Evolutionary conservation across 2,888 invertebrate species (phyloP), one percentile per base, ranked within the genome.

Genomic region (Oxytorus armatus): DNA sequence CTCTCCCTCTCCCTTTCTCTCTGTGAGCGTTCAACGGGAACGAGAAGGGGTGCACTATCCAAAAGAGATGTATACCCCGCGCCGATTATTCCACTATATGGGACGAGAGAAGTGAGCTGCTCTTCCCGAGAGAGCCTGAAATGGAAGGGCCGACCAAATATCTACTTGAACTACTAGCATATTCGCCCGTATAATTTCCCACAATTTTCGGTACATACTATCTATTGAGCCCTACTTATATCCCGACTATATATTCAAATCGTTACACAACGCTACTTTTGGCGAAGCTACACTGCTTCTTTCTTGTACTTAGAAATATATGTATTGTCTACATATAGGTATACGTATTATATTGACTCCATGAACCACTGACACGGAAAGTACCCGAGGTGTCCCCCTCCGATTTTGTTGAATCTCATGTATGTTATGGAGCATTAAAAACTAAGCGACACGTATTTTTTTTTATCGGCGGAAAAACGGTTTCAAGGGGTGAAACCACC

Each of bases 81-180:
- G 72, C 49, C 76, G 79, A 79, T 79, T 75, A 80, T 82, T 77
- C 68, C 76, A 68, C 57, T 68, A 68, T 55, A 21, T 61, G 68
- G 59, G 33, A 74, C 61, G 44, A 49, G 77, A 36, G 49, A 68
- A 29, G 51, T 10, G 21, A 47, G 36, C 36, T 33, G 69, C 44
- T 57, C 33, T 44, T 23, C 18, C 18, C 42, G 49, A 25, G 55
- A 68, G 42, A 10, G 23, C 18, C 39, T 42, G 42, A 59, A 29
- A 51, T 59, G 21, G 39, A 66, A 78, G 44, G 66, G 73, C 59
- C 59, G 73, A 68, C 66, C 42, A 36, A 53, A 80, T 69, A 73
- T 63, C 61, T 51, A 68, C 57, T 69, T 42, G 77, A 66, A 74
- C 69, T 53, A 77, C 74, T 69, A 25, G 72, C 42, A 44, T 36